Evolutionary conservation across 2,113 vertebrate species (phyloP).

Genomic region (Rhynchomys soricoides): DNA sequence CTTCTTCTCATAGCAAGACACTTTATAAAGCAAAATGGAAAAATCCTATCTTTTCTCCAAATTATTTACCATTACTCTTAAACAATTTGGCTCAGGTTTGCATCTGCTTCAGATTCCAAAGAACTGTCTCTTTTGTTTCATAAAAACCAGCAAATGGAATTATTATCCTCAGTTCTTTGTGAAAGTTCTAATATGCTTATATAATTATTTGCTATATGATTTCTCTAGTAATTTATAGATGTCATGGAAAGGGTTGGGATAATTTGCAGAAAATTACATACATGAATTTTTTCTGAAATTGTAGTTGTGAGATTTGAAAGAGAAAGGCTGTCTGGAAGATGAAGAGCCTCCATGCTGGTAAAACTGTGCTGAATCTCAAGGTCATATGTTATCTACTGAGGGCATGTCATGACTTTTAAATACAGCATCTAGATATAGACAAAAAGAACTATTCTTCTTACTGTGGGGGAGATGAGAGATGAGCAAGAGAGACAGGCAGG

Average conservation of each 20-base stretch:
- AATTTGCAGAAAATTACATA: background rate
- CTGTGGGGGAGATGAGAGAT: background rate
- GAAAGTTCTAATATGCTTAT: background rate
- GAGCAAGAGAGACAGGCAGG: background rate
- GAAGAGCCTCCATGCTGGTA: background rate
- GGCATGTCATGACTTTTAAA: background rate
- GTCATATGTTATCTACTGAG: background rate
- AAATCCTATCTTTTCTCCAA: background rate
- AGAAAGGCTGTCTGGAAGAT: background rate
- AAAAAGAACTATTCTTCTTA: background rate
- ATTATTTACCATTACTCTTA: background rate
- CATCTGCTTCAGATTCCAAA: background rate
- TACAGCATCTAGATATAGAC: background rate
- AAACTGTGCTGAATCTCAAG: background rate
- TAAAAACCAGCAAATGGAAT: constrained; percentile 28
- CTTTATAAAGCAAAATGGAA: constrained; percentile 29
- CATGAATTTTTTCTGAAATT: background rate
- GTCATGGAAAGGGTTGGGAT: background rate
- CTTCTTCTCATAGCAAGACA: background rate
- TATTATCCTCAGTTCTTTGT: background rate
- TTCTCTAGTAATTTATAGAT: background rate
- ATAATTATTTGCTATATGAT: background rate
- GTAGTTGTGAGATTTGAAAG: background rate
- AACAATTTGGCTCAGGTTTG: background rate
- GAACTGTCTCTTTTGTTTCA: background rate